phyloP scores from a whole-genome alignment of 2,113 vertebrate species.

The Tyrannus savana region DNA sequence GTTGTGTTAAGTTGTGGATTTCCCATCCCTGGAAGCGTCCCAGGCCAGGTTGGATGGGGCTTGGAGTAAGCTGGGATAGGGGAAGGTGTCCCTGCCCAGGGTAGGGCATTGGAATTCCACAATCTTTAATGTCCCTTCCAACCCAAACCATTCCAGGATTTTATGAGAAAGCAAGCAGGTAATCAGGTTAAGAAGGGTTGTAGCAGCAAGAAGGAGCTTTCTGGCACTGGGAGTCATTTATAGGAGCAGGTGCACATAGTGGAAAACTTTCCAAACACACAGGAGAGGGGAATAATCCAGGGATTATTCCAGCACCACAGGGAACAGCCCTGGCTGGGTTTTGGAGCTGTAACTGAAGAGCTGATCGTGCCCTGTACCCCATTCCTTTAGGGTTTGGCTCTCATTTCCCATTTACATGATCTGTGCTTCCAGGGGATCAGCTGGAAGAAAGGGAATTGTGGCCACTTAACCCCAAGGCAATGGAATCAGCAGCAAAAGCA shows the following conservation, averaged over 20 bases:
- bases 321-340: not conserved
- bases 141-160: not conserved
- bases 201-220: not conserved
- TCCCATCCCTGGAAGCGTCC: not conserved
- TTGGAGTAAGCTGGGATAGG: not conserved
- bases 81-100: not conserved
- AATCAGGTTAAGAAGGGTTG: no score
- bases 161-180: no score
- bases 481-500: not conserved
- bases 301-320: not conserved
- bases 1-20: not conserved
- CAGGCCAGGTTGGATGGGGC: not conserved
- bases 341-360: not conserved
- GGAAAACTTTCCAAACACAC: not conserved
- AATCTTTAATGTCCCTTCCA: not conserved
- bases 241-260: accelerated
- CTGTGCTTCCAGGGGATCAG: not conserved
- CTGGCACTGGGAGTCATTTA: not conserved
- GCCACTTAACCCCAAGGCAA: not conserved
- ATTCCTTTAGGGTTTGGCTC: not conserved
- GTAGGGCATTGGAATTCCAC: not conserved
- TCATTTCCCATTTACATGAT: not conserved
- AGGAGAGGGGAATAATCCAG: not conserved
- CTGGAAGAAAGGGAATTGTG: not conserved
- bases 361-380: not conserved